Evolutionary conservation across 2,888 invertebrate species (phyloP).

Genomic region (Orchestes rusci): DNA sequence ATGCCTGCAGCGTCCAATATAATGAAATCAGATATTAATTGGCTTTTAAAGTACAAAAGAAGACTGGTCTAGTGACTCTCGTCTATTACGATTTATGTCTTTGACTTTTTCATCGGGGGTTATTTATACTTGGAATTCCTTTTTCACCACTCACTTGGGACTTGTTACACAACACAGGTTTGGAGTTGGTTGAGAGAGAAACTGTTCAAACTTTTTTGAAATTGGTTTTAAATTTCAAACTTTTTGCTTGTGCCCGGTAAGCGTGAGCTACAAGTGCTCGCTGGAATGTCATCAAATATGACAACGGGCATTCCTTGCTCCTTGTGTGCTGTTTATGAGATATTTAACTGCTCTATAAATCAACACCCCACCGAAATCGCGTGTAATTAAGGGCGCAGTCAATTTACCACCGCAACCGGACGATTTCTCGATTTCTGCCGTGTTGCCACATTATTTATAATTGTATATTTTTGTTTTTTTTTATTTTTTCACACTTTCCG

Average conservation of each 20-base stretch:
- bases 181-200: too few species aligned
- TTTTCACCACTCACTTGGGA: too few species aligned
- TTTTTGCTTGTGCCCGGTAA: too few species aligned
- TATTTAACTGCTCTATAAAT: constrained; percentile 50
- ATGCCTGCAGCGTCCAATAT: constrained; percentile 1
- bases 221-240: too few species aligned
- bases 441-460: constrained; percentile 19
- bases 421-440: constrained; percentile 12
- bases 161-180: too few species aligned
- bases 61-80: constrained; percentile 2
- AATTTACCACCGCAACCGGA: constrained; percentile 31
- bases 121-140: too few species aligned
- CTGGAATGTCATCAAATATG: constrained; percentile 43
- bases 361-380: constrained; percentile 45
- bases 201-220: too few species aligned
- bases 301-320: constrained; percentile 42
- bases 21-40: constrained; percentile 25
- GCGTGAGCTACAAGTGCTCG: constrained; percentile 39
- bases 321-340: constrained; percentile 50
- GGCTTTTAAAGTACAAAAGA: constrained; percentile 10
- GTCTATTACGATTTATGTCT: constrained; percentile 27
- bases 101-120: too few species aligned
- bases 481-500: too few species aligned
- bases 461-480: neutral
- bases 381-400: constrained; percentile 44